A percentile compares a stretch with the other conserved stretches of the same genome.
Conservation (phyloP, 2,797 vertebrate genomes). For the Myotis findleyi region DNA sequence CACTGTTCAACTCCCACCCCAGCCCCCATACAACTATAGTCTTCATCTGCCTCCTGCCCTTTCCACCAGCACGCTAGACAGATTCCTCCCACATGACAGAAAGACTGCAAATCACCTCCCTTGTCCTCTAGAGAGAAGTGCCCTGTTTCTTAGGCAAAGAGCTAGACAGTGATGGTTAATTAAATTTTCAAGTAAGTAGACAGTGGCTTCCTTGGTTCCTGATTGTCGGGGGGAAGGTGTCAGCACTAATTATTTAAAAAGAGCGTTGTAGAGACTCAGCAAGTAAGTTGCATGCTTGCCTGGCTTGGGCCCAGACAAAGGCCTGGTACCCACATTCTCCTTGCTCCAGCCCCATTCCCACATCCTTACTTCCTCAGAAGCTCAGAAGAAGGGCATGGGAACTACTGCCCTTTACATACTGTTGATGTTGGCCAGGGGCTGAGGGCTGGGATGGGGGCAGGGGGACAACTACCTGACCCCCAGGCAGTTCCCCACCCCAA, state of each 20-base stretch:
- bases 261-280: not conserved
- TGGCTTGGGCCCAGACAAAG: not conserved
- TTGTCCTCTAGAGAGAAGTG: not conserved
- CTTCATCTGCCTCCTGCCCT: not conserved
- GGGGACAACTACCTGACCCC: not conserved
- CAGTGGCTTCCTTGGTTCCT: not conserved
- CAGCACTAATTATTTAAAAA: conserved; percentile 18
- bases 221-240: not conserved
- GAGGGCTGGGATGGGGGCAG: not conserved
- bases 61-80: not conserved
- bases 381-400: not conserved
- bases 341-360: not conserved
- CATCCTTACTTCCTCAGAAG: not conserved
- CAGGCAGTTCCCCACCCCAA: not conserved
- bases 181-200: conserved; percentile 40
- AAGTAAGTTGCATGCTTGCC: not conserved
- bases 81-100: not conserved
- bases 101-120: not conserved
- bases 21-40: not conserved
- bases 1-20: not conserved
- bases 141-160: conserved; percentile 41
- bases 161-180: conserved; percentile 49
- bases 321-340: not conserved
- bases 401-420: not conserved
- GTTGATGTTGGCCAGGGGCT: not conserved